A percentile compares a stretch with the other conserved stretches of the same genome.
These are phyloP conservation scores for Macrotus californicus DNA, from an alignment of 2,113 vertebrate genomes.

Conservation along the genomic window DNA sequence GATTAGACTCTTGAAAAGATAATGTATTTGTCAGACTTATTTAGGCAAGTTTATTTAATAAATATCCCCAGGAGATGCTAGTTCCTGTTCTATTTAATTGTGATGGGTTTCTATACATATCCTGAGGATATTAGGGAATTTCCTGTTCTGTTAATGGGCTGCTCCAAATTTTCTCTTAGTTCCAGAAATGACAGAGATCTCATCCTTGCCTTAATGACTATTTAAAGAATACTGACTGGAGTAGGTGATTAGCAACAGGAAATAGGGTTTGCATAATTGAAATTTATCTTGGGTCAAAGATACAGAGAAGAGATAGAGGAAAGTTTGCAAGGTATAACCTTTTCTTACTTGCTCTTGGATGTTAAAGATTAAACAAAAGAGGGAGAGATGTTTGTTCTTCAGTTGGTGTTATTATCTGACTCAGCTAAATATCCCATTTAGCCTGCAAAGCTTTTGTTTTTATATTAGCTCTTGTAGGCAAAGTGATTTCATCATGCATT, in stretches of 20 bases:
- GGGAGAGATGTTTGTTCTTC: background rate
- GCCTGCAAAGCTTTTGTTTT: background rate
- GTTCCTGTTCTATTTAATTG: constrained; percentile 3
- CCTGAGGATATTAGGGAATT: constrained; percentile 61
- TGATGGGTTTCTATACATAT: constrained; percentile 50
- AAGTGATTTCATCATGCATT: background rate
- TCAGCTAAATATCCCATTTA: constrained; percentile 10
- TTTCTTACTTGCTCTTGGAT: background rate
- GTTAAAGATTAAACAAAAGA: background rate
- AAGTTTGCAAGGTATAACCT: background rate
- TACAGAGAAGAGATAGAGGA: background rate
- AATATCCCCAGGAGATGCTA: constrained; percentile 51
- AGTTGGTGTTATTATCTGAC: background rate
- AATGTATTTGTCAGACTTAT: constrained; percentile 45
- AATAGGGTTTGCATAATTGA: constrained; percentile 32
- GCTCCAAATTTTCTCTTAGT: constrained; percentile 24
- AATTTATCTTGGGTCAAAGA: constrained; percentile 46
- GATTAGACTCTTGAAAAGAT: constrained; percentile 33
- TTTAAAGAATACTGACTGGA: constrained; percentile 53
- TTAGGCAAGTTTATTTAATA: constrained; percentile 60
- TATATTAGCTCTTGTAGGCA: background rate
- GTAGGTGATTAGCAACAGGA: constrained; percentile 61
- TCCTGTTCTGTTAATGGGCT: constrained; percentile 52
- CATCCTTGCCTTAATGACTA: constrained; percentile 55
- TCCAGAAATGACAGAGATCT: constrained; percentile 55